phyloP scores from a whole-genome alignment of 2,797 vertebrate genomes.

The Tamandua tetradactyla region DNA sequence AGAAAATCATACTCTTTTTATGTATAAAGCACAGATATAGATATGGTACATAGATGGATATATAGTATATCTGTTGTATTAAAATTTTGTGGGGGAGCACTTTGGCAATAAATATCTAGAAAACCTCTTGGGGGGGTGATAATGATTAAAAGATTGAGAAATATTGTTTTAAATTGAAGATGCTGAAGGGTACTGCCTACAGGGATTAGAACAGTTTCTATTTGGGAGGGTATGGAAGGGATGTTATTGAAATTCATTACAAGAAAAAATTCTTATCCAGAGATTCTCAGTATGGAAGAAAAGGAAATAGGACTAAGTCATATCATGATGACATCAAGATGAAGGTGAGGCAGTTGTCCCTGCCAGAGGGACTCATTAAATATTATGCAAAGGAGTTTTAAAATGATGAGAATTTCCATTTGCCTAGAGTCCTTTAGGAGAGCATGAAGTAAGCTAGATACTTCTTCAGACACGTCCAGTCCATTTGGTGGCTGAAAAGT shows the following conservation, averaged over 20 bases:
- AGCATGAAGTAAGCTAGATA: background rate
- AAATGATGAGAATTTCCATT: background rate
- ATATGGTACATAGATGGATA: background rate
- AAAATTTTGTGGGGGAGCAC: background rate
- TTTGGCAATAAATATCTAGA: background rate
- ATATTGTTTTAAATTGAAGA: background rate
- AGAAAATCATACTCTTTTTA: background rate
- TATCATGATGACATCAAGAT: background rate
- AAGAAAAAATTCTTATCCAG: constrained; percentile 1
- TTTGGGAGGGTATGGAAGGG: background rate
- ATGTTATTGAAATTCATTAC: background rate
- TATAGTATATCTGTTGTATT: background rate
- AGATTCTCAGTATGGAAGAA: background rate
- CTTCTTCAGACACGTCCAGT: background rate
- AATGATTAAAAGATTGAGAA: background rate
- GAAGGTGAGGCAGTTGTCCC: background rate
- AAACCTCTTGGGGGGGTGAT: background rate
- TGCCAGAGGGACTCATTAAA: background rate
- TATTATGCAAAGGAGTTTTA: background rate
- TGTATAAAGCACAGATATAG: background rate
- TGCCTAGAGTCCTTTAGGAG: background rate
- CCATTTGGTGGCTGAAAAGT: background rate
- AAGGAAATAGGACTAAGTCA: background rate
- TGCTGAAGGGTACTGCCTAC: background rate
- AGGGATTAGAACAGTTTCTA: background rate